Evolutionary conservation across 1,140 invertebrate genomes (phyloP).

Genomic region (Brachionus rotundiformis): DNA sequence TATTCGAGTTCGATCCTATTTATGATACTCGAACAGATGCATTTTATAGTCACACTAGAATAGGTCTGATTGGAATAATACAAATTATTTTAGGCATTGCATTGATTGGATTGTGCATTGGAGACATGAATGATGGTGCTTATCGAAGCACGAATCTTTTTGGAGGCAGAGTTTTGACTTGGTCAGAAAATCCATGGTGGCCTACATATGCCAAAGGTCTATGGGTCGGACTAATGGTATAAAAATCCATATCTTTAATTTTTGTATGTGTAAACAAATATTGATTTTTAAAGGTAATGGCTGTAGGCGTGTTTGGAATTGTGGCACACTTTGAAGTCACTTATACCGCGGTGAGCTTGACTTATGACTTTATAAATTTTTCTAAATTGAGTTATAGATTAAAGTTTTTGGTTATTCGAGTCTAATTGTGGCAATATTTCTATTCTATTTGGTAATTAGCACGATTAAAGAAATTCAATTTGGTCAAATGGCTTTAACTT

Average conservation of each 20-base stretch:
- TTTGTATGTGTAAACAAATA: background rate
- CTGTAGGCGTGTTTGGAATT: conserved; percentile 7
- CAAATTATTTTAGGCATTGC: background rate
- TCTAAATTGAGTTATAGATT: background rate
- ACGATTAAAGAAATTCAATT: conserved; percentile 45
- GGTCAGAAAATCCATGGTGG: conserved; percentile 38
- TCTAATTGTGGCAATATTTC: background rate
- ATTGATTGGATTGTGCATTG: background rate
- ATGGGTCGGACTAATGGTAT: conserved; percentile 29
- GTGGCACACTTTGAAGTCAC: conserved; percentile 15
- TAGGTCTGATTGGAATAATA: background rate
- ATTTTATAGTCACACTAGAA: background rate
- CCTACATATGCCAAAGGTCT: conserved; percentile 37
- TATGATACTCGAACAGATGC: conserved; percentile 21
- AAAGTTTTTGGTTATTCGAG: conserved; percentile 29
- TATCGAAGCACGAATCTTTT: background rate
- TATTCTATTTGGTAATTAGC: conserved; percentile 31
- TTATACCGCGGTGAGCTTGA: background rate
- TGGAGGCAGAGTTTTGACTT: background rate
- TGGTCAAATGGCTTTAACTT: background rate
- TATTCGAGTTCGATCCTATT: conserved; percentile 8
- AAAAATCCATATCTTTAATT: background rate
- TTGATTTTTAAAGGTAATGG: background rate
- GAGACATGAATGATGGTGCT: conserved; percentile 20
- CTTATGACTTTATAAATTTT: background rate